Evolutionary conservation across 2,113 vertebrate genomes (phyloP).

Genomic region (Scalopus aquaticus): DNA sequence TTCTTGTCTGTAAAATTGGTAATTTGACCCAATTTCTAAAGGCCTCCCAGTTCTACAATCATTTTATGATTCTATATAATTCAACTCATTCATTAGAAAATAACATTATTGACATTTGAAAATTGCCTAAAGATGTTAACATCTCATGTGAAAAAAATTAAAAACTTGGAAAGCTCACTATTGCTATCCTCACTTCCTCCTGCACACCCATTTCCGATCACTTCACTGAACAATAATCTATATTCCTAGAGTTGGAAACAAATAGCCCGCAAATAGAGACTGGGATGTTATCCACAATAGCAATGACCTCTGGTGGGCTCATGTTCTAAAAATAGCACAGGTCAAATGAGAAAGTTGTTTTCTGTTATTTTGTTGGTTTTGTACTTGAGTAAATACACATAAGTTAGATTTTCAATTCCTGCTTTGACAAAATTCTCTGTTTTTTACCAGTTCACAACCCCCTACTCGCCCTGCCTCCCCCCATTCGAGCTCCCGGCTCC

Average conservation of each 20-base stretch:
- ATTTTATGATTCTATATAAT: slow-evolving; percentile 26
- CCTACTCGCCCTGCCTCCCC: not conserved
- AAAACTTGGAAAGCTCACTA: not conserved
- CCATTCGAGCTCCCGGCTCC: slow-evolving; percentile 17
- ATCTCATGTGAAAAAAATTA: not conserved
- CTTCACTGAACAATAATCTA: not conserved
- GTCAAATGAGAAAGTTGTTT: slow-evolving; percentile 54
- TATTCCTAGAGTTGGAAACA: slow-evolving; percentile 10
- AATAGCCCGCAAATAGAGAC: not conserved
- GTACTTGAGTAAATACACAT: slow-evolving; percentile 61
- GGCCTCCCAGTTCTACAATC: not conserved
- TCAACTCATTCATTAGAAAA: slow-evolving; percentile 26
- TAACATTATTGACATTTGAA: not conserved
- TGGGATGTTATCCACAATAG: not conserved
- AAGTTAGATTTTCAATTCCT: slow-evolving; percentile 43
- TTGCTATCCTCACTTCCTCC: not conserved
- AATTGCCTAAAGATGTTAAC: slow-evolving; percentile 10
- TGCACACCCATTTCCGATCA: not conserved
- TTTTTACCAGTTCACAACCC: slow-evolving; percentile 49
- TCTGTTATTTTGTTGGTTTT: slow-evolving; percentile 53
- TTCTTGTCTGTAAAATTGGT: not conserved
- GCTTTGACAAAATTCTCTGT: slow-evolving; percentile 59
- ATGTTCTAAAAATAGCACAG: slow-evolving; percentile 41
- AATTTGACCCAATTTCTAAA: slow-evolving; percentile 19
- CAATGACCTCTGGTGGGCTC: not conserved